Evolutionary conservation across 2,888 invertebrate species (phyloP), one percentile per base, ranked within the genome.

Genomic region (Eilema griseolum): DNA sequence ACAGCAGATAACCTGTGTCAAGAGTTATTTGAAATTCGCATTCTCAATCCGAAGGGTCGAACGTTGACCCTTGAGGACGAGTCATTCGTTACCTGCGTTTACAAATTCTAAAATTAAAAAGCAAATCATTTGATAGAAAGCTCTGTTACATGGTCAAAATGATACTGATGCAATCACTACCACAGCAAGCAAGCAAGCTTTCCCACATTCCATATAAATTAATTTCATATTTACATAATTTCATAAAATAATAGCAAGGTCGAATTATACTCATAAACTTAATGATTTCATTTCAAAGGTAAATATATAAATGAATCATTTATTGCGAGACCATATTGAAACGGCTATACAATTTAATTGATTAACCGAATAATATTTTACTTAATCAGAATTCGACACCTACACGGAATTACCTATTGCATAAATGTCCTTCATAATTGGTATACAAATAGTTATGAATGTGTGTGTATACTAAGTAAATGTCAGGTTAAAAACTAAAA

Each of bases 21-120:
- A 41, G 26, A 16, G 8, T 20, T 23, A 20, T 66, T 37, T 56
- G 20, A 10, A 20, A 14, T 37, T 4, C 24, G 20, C 11, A 59
- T n/a, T 41, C 37, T 12, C 33, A 41, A 7, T 41, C 10, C 60
- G 24, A 69, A 73, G 81, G 83, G 83, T 81, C 83, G 81, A 61
- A 11, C 81, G 41, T 75, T 81, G 79, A 83, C 81, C 83, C 37
- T 68, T 52, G 20, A 10, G 4, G 60, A 63, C 23, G 31, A 56
- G 26, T 67, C 24, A 59, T 73, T 66, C 28, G 28, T 24, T 78
- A 78, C 81, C 72, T 72, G 71, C 61, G 23, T 24, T 24, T 14
- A 33, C 66, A 68, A 26, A 61, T 28, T 0, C 61, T 20, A 59
- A 59, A 12, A 59, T 26, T 4, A 5, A 5, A n/a, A 52, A 20